Base-by-base conservation (phyloP, 2,888 invertebrate species). In the Pollenia griseotomentosa region DNA sequence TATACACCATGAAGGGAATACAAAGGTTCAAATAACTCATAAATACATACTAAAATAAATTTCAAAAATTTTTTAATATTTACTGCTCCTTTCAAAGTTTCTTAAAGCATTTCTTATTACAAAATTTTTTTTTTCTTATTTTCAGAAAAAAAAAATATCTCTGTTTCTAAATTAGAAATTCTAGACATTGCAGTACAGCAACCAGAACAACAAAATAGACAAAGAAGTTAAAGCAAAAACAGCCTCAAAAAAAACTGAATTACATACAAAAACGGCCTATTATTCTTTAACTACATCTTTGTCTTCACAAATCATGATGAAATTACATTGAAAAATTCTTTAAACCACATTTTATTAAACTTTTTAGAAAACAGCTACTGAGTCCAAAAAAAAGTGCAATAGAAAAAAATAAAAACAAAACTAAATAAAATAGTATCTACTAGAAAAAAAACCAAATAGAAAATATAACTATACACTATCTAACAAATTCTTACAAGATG, bases 401-500 rank as follows among this genome's bases (percentile, higher is more conserved):
- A 63, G 42, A 51, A 71, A 42, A 59, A 65, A 66, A 57, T 70
- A 53, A 75, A 83, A 79, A 80, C 57, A 55, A 75, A 77, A 65
- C 59, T 46, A 74, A 83, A 65, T 57, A 83, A 77, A 59, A 85
- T 71, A 51, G 68, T 77, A 77, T 68, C 61, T 70, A 55, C 6
- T 57, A 42, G 61, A 68, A 77, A 77, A 65, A 77, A 10, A 40
- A 48, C 48, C 44, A 68, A 16, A n/a, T 40, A 51, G 3, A 46
- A 51, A 70, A 65, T 57, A 59, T 63, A 73, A 78, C 44, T 65
- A 77, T 65, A 71, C 63, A 74, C 63, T 74, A 81, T 84, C 84
- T 84, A 87, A 84, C 87, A 87, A 87, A 87, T 87, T 87, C 87
- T 84, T 87, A 82, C 78, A 87, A 87, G 87, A 87, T 87, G 87